Percentiles rank a stretch among this genome's conserved stretches.
phyloP scores from a whole-genome alignment of 2,888 invertebrate genomes.

The Hirtodrosophila alboralis region DNA sequence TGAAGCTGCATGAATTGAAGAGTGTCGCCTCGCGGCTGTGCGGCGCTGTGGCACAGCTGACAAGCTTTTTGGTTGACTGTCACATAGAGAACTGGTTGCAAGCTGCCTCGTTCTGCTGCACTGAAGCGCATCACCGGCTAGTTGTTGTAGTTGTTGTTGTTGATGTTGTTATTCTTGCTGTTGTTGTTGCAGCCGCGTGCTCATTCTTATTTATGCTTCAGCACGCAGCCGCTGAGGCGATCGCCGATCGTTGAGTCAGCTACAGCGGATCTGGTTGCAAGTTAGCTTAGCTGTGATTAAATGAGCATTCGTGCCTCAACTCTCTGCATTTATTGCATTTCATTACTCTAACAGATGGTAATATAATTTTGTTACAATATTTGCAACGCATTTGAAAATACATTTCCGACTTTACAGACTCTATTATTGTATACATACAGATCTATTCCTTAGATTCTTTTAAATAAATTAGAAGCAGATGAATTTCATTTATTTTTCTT shows the following conservation, averaged over 20 bases:
- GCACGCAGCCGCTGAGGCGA: slow-evolving; percentile 45
- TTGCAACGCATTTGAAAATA: too few species aligned
- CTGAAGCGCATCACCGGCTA: slow-evolving; percentile 72
- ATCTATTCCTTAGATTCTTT: too few species aligned
- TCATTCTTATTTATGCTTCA: slow-evolving; percentile 64
- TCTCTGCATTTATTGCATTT: too few species aligned
- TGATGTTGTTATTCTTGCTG: slow-evolving; percentile 22
- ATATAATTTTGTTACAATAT: too few species aligned
- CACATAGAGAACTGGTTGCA: slow-evolving; percentile 48
- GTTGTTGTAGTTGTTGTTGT: slow-evolving; percentile 22
- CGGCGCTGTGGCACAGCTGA: background rate
- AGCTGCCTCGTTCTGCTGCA: slow-evolving; percentile 62
- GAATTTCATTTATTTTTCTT: background rate
- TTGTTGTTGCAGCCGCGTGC: slow-evolving; percentile 52
- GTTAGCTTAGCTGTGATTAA: slow-evolving; percentile 67
- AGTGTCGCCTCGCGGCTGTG: slow-evolving; percentile 15
- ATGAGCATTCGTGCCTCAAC: slow-evolving; percentile 66
- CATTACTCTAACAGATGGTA: too few species aligned
- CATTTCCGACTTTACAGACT: too few species aligned
- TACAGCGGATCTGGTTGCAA: slow-evolving; percentile 51
- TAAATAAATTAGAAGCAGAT: too few species aligned
- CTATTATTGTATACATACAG: too few species aligned
- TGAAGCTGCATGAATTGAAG: slow-evolving; percentile 3
- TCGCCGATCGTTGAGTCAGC: background rate
- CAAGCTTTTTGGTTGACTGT: slow-evolving; percentile 40